Evolutionary conservation across 1,140 invertebrate species (phyloP).

Genomic region (Formica selysi): DNA sequence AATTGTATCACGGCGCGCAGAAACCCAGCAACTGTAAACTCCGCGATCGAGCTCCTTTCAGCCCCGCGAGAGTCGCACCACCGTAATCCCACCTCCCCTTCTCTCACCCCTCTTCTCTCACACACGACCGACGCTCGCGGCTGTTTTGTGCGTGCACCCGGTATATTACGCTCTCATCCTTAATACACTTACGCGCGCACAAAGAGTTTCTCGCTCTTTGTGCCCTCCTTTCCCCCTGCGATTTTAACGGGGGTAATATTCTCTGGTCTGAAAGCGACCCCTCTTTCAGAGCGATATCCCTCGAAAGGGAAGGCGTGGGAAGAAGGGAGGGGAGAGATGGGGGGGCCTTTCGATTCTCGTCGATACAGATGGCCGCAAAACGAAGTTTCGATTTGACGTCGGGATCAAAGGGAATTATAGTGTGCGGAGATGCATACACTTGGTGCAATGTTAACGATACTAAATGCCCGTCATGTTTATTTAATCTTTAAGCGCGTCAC

Average conservation of each 20-base stretch:
- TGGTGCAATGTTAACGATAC: conserved; percentile 17
- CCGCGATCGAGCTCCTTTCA: conserved; percentile 28
- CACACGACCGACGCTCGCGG: conserved; percentile 25
- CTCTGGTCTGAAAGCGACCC: conserved; percentile 46
- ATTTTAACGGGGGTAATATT: conserved; percentile 57
- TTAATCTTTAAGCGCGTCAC: conserved; percentile 12
- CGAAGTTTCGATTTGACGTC: conserved; percentile 52
- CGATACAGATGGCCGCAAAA: conserved; percentile 49
- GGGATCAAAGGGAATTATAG: conserved; percentile 53
- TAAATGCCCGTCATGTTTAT: conserved; percentile 23
- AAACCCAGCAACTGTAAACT: conserved; percentile 36
- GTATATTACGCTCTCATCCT: conserved; percentile 56
- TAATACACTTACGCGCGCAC: conserved; percentile 56
- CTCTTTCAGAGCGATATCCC: conserved; percentile 1
- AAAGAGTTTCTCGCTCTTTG: conserved; percentile 56
- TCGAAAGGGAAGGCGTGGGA: neutral
- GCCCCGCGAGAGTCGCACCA: neutral
- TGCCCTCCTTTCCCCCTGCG: neutral
- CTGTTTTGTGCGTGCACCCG: conserved; percentile 50
- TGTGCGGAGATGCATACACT: neutral
- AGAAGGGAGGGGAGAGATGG: neutral
- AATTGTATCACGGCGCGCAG: conserved; percentile 34
- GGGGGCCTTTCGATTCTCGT: conserved; percentile 35
- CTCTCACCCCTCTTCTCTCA: neutral
- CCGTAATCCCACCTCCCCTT: conserved; percentile 4